Evolutionary conservation across 2,113 vertebrate species (phyloP), one percentile per base, ranked within the genome.

Genomic region (Lathamus discolor): DNA sequence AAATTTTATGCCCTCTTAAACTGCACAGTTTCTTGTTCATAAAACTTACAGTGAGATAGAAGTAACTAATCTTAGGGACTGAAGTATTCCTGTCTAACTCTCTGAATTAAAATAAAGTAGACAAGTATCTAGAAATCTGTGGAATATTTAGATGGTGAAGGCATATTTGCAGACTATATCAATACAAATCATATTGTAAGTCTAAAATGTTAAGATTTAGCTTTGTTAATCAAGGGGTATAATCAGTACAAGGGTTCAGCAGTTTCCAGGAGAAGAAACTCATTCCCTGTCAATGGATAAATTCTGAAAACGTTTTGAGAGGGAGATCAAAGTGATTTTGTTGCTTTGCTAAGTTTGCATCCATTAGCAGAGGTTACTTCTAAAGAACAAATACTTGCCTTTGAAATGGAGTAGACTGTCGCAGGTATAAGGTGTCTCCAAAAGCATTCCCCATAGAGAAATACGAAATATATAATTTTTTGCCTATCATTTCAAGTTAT

Each of bases 271-370:
- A 74, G 46, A 75, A 86, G 33, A 82, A 89, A 78, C 15, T 81
- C 17, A 23, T 73, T 97, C 51, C n/a, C 25, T 87, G 55, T 73
- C n/a, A 92, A 78, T 37, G 64, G 43, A 64, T 86, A 52, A 84
- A 91, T 86, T 75, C 51, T 25, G 46, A 88, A 86, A 86, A 41
- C 46, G 49, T 84, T 89, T 83, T 78, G 69, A 86, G 92, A 91
- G 16, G 18, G 16, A 91, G 80, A 88, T 95, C 86, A 90, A 78
- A 95, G 91, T 75, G 68, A 39, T 79, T 87, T 90, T 94, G 13
- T 78, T 86, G 69, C 46, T 48, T 73, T 82, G 29, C 33, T 76
- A 85, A 19, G 62, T 93, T 89, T 92, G 55, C 46, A 78, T 44
- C 74, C 89, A 73, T 93, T 95, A 92, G 57, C 62, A 89, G 57